Percentiles rank a stretch among this genome's conserved stretches.
Evolutionary conservation across 2,888 invertebrate species (phyloP).

Genomic region (Melinaea marsaeus): DNA sequence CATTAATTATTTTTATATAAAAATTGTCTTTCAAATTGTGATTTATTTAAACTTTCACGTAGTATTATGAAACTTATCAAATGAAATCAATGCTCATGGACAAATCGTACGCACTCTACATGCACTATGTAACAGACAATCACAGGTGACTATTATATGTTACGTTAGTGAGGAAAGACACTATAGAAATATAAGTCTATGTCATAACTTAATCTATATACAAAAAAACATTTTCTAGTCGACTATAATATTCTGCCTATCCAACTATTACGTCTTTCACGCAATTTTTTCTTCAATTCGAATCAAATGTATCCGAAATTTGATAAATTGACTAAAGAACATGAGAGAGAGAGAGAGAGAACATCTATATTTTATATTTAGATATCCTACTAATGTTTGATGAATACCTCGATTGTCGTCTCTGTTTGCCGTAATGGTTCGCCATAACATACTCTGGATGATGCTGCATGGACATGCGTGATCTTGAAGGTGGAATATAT

Average conservation of each 20-base stretch:
- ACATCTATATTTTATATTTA: background rate
- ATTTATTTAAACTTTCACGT: conserved; percentile 3
- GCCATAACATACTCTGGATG: conserved; percentile 63
- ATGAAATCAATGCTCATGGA: conserved; percentile 23
- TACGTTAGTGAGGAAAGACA: background rate
- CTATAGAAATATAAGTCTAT: background rate
- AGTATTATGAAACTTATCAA: conserved; percentile 24
- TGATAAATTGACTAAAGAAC: background rate
- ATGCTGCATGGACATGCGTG: conserved; percentile 60
- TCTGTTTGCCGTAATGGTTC: conserved; percentile 51
- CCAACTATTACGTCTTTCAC: too few species aligned
- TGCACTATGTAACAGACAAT: conserved; percentile 30
- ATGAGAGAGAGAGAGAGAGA: background rate
- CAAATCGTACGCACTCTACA: conserved; percentile 28
- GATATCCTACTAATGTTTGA: background rate
- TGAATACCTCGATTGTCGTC: conserved; percentile 63
- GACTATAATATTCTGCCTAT: too few species aligned
- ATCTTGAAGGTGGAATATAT: conserved; percentile 54
- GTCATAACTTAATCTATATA: too few species aligned
- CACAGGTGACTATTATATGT: conserved; percentile 5
- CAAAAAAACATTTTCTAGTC: too few species aligned
- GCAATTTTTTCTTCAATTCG: too few species aligned
- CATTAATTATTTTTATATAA: background rate
- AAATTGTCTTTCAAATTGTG: background rate
- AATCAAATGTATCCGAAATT: too few species aligned